Conservation (phyloP, 2,113 vertebrate species). For the Eulacestoma nigropectus region DNA sequence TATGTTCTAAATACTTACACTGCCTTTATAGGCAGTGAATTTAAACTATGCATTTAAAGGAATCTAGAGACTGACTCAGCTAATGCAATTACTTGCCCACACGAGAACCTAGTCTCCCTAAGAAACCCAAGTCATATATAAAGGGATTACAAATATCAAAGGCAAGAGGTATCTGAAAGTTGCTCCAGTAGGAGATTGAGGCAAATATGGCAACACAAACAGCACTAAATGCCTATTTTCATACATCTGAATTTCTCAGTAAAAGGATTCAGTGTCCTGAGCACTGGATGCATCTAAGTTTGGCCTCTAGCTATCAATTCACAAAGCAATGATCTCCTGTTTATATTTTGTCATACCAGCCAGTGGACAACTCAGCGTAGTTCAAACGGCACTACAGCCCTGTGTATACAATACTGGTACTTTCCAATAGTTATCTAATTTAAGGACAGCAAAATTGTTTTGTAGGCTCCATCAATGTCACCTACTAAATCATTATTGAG, state of each 20-base stretch:
- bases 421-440: background rate
- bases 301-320: background rate
- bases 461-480: background rate
- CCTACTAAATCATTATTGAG: background rate
- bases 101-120: background rate
- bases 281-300: background rate
- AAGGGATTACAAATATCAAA: background rate
- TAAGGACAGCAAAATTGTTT: background rate
- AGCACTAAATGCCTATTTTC: background rate
- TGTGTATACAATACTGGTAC: too few relatives aligned
- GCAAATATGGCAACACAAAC: background rate
- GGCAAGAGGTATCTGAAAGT: background rate
- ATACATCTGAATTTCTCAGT: background rate
- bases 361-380: background rate
- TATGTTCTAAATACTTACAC: background rate
- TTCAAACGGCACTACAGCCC: background rate
- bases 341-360: background rate
- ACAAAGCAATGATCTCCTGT: background rate
- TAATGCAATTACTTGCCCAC: background rate
- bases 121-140: background rate
- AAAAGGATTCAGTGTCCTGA: background rate
- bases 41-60: background rate
- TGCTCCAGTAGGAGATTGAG: background rate
- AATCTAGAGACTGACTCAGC: background rate
- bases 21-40: background rate